Conservation (phyloP, 2,888 invertebrate genomes). For the Tachina grossa region DNA sequence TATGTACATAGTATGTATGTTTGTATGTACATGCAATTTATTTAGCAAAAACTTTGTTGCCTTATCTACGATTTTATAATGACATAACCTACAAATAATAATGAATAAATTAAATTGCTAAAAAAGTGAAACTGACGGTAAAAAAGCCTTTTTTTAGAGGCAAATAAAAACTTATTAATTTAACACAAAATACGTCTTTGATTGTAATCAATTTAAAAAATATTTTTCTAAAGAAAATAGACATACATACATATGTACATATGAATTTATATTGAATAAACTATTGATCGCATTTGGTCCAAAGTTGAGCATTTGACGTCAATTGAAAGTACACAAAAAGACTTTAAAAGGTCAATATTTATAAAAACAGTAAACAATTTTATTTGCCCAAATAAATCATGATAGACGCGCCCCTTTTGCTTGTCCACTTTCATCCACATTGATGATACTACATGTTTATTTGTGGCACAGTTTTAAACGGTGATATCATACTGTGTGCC, state of each 20-base stretch:
- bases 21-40: too few species aligned
- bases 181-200: neutral
- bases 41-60: too few species aligned
- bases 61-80: neutral
- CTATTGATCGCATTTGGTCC: slow-evolving; percentile 26
- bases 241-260: neutral
- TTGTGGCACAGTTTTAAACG: neutral
- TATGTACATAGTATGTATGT: too few species aligned
- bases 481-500: too few species aligned
- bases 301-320: slow-evolving; percentile 52
- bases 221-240: slow-evolving; percentile 1
- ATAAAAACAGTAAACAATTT: slow-evolving; percentile 46
- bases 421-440: neutral
- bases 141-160: neutral
- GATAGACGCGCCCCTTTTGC: slow-evolving; percentile 46
- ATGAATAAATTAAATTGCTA: neutral
- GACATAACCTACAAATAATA: neutral
- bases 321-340: slow-evolving; percentile 23
- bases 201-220: slow-evolving; percentile 29
- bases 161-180: neutral
- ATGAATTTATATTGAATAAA: slow-evolving; percentile 5
- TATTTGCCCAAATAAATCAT: neutral
- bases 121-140: neutral
- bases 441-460: neutral
- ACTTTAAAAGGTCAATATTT: neutral